These are phyloP conservation scores for Silurus meridionalis DNA, from an alignment of 2,113 vertebrate species.

Conservation along the genomic window DNA sequence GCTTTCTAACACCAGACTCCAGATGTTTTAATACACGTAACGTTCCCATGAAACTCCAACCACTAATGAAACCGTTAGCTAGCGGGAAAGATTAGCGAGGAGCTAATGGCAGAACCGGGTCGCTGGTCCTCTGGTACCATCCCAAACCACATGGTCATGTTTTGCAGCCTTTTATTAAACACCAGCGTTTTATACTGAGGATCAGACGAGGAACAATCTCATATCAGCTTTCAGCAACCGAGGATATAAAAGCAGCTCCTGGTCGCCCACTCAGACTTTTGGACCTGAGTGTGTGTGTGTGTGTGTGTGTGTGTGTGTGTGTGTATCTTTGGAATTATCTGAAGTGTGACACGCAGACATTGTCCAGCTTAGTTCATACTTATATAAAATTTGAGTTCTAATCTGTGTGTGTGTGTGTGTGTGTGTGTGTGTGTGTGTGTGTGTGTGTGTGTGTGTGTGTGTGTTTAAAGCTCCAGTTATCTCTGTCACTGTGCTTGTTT, in stretches of 20 bases:
- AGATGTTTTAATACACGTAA: neutral
- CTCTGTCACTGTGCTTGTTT: neutral
- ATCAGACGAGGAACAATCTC: neutral
- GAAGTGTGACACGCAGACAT: neutral
- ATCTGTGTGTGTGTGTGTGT: neutral
- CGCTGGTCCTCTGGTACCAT: neutral
- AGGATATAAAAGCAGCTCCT: constrained; percentile 5
- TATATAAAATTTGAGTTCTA: neutral
- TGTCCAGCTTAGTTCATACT: neutral
- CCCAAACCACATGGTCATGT: constrained; percentile 18
- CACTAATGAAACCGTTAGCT: neutral
- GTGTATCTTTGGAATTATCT: neutral
- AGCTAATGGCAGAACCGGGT: neutral
- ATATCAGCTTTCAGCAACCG: neutral
- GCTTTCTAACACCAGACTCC: neutral
- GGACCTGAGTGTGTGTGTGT: constrained; percentile 12
- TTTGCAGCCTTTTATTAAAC: neutral
- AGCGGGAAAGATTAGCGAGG: neutral
- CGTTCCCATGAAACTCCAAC: neutral
- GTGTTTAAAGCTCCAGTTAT: neutral
- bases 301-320: neutral
- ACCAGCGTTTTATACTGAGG: constrained; percentile 1
- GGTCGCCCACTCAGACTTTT: constrained; percentile 12
- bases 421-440: constrained; percentile 18
- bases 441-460: constrained; percentile 18